Evolutionary conservation across 2,797 vertebrate genomes (phyloP), one percentile per base, ranked within the genome.

Genomic region (Pipistrellus nathusii): DNA sequence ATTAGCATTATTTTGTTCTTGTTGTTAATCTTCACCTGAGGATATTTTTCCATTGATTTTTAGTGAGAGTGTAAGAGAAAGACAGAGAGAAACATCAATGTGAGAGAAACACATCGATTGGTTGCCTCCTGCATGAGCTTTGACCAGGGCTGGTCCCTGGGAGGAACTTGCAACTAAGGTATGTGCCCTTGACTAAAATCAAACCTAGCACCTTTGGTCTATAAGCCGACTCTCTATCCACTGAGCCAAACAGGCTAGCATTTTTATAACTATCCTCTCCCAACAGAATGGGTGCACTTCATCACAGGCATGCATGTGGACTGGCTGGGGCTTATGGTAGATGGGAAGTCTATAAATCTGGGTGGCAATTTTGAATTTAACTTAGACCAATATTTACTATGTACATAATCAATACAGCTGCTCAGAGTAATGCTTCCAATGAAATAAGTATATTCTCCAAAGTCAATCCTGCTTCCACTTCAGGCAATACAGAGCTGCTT

Each of bases 401-500:
- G 8, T 25, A 66, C 25, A 76, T 75, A 53, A 51, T 73, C 20
- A 95, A 80, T 68, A 93, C 41, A 86, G 88, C 76, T 96, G n/a
- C 30, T 93, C 69, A 94, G 93, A 94, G 46, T 72, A 32, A 12
- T 38, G 35, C 41, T 91, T 90, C 94, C 92, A 91, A 82, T n/a
- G 0, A 93, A 92, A 59, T 86, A 90, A 94, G 64, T 84, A 80
- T 30, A 53, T 93, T 93, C 51, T 55, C 75, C 90, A 64, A 90
- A 83, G 51, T 93, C 95, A 93, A 53, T 76, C 86, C 81, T 95
- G 25, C 44, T 57, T 11, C 85, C 9, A 93, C 55, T 85, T 30
- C 27, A 96, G 76, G 59, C 35, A 96, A 76, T 95, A 75, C 76
- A 96, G 69, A 38, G 41, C 10, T 86, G 38, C 7, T 71, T 85